Evolutionary conservation across 2,888 invertebrate genomes (phyloP), one percentile per base, ranked within the genome.

Genomic region (Slavum lentiscoides): DNA sequence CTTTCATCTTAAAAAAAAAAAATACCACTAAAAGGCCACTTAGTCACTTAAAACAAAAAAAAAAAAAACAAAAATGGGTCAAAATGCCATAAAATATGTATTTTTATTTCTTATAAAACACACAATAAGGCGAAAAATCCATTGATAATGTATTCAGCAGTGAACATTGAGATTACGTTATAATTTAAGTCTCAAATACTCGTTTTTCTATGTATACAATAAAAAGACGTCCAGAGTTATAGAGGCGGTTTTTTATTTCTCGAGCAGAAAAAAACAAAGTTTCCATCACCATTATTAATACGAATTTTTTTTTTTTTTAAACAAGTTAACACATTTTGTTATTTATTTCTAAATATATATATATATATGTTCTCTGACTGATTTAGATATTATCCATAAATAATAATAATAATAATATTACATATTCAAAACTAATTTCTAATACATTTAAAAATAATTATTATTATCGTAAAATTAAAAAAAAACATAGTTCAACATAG

Each of bases 1-100:
- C 39, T 70, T 64, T 70, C 55, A 39, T 70, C 62, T 55, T 39
- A 61, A 75, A 55, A 70, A 75, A 55, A 70, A 77, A 80, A 76
- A 69, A 69, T 76, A 77, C 69, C 53, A 69, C 77, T 77, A 69
- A 80, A 80, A 80, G 77, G 70, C 77, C 77, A 80, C 77, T 62
- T 70, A 69, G 61, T 77, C 49, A 61, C n/a, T 61, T 69, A 69
- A 61, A 64, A 74, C 62, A 77, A 69, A 69, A 76, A 61, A 30
- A 69, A 70, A 80, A 80, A 70, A 55, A n/a, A n/a, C n/a, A n/a
- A n/a, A n/a, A n/a, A n/a, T n/a, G 69, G 77, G 55, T 80, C 30
- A 70, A 70, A 77, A 70, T 80, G 62, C 61, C 62, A 62, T 80
- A 39, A 62, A 80, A 62, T 75, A 39, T 62, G 55, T 70, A 77